A percentile compares a stretch with the other conserved stretches of the same genome.
Evolutionary conservation across 2,113 vertebrate species (phyloP).

Genomic region (human (Homo sapiens)): GRCh38 chr14:48071001-48071500

Average conservation of each 20-base stretch:
- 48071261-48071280: background rate
- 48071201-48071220: background rate
- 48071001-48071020: background rate
- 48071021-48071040: background rate
- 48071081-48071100: background rate
- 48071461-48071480: background rate
- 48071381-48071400: background rate
- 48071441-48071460: background rate
- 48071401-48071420: background rate
- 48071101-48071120: background rate
- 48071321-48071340: background rate
- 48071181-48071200: background rate
- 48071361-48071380: background rate
- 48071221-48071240: background rate
- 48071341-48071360: background rate
- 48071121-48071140: background rate
- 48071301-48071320: background rate
- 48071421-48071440: background rate
- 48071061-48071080: background rate
- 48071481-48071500: background rate
- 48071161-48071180: background rate
- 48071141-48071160: background rate
- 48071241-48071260: background rate
- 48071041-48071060: background rate
- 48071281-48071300: background rate